phyloP scores from a whole-genome alignment of 2,888 invertebrate species.

The Protonemura montana region DNA sequence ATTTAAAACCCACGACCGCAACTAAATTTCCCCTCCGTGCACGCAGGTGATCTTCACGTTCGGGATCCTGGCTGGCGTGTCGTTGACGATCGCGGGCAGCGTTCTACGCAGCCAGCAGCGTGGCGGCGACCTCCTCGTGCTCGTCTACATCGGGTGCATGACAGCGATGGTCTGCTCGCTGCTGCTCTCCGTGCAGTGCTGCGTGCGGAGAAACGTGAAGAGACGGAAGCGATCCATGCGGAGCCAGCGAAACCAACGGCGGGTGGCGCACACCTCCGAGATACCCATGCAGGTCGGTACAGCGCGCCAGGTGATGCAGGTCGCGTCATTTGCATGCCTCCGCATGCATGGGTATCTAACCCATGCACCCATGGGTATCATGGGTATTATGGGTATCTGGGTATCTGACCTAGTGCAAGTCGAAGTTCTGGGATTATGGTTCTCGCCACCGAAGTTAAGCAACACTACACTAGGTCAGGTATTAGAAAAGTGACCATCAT shows the following conservation, averaged over 20 bases:
- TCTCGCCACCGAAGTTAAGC: no score
- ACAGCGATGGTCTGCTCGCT: slow-evolving; percentile 70
- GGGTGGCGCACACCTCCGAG: slow-evolving; percentile 22
- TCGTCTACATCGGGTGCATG: slow-evolving; percentile 72
- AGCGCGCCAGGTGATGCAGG: background rate
- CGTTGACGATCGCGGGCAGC: slow-evolving; percentile 71
- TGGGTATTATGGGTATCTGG: no score
- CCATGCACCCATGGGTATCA: no score
- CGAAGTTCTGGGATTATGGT: no score
- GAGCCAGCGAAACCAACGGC: slow-evolving; percentile 52
- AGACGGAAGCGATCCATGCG: slow-evolving; percentile 60
- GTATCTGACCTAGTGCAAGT: no score
- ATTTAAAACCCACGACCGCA: no score
- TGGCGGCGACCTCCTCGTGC: slow-evolving; percentile 71
- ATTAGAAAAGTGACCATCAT: no score
- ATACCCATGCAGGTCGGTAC: slow-evolving; percentile 32
- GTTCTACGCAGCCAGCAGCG: slow-evolving; percentile 68
- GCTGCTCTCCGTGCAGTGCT: slow-evolving; percentile 70
- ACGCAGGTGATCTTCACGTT: slow-evolving; percentile 71
- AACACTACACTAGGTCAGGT: no score
- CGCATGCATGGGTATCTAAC: no score
- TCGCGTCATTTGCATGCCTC: no score
- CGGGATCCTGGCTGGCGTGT: slow-evolving; percentile 71
- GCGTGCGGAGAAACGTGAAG: slow-evolving; percentile 62
- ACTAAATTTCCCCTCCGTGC: background rate